Evolutionary conservation across 2,888 invertebrate genomes (phyloP), one percentile per base, ranked within the genome.

Genomic region (Atherix ibis): DNA sequence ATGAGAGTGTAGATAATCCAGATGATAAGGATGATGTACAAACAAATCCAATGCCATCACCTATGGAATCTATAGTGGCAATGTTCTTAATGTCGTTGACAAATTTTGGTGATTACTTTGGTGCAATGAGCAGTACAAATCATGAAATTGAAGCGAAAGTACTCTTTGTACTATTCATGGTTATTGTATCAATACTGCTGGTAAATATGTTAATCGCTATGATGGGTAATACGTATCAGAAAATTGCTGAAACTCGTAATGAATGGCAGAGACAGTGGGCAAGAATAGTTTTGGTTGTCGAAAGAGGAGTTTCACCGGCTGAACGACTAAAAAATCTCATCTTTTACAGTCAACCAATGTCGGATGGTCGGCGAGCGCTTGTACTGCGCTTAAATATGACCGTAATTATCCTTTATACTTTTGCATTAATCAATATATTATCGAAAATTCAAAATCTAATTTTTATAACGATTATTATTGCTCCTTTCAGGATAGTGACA

Each of bases 211-310:
- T 97, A 61, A 97, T 97, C 51, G 95, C 95, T 42, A 97, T 97
- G 95, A 97, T 97, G 97, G 97, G 95, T 1, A 95, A 95, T 60
- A 97, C 97, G 3, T 98, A 97, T 56, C 91, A 92, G 58, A 88
- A 92, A 64, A 94, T 97, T 46, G 91, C 91, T 1, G 91, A 94
- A 62, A 92, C 94, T 1, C 73, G 88, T 45, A 95, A 95, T 56
- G 95, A 97, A 60, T 97, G 95, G 94, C 92, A 95, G 60, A 66
- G 97, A 52, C 70, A 95, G 74, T 97, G 95, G 95, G 97, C 97
- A 0, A 70, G 95, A 44, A 97, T 97, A 41, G 95, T 97, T 22
- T 65, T 97, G 42, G 94, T 97, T 24, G 88, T 97, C 15, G 97
- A 98, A 58, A 69, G 97, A 57, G 92, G 94, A n/a, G 88, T 97